Conservation (phyloP, 2,888 invertebrate species). For the Lepidochrysops patricia region DNA sequence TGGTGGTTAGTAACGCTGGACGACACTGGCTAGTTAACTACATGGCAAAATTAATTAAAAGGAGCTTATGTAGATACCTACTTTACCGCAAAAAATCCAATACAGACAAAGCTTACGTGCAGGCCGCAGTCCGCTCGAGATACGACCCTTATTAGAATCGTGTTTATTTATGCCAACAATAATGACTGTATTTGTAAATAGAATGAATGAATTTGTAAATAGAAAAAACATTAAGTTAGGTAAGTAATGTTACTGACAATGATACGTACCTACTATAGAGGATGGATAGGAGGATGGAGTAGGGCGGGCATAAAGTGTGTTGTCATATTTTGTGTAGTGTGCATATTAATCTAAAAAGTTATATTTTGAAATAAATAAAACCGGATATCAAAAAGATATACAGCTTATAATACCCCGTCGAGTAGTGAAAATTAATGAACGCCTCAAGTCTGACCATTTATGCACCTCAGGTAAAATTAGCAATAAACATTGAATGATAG, state of each 20-base stretch:
- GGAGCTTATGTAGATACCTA: neutral
- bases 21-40: neutral
- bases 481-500: slow-evolving; percentile 3
- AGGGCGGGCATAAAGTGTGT: no score
- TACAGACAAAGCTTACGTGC: neutral
- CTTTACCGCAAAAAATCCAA: neutral
- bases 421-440: neutral
- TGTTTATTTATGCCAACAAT: no score
- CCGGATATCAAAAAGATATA: neutral
- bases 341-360: no score
- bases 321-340: no score
- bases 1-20: neutral
- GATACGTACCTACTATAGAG: no score
- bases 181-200: no score
- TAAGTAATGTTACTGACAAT: no score
- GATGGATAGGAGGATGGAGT: no score
- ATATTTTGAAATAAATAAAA: neutral
- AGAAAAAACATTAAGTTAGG: no score
- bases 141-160: neutral
- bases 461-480: neutral
- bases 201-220: no score
- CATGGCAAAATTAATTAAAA: slow-evolving; percentile 1
- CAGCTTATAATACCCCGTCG: neutral
- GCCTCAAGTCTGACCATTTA: neutral
- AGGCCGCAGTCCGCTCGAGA: neutral